Percentiles rank a stretch among this genome's conserved stretches.
Evolutionary conservation across 2,888 invertebrate species (phyloP).

Genomic region (Julus scandinavius): DNA sequence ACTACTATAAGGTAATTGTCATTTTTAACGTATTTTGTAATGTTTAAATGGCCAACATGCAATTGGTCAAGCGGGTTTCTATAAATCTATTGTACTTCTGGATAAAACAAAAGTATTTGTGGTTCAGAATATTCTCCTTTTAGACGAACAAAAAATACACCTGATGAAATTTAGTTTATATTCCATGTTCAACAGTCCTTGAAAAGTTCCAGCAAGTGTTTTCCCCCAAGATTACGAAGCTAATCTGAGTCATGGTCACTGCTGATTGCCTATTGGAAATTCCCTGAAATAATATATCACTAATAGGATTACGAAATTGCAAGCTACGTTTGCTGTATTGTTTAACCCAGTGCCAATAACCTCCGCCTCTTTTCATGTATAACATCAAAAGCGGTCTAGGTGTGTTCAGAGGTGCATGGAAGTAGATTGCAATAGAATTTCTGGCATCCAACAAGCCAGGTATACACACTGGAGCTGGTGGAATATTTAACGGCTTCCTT

Average conservation of each 20-base stretch:
- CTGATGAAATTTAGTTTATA: too few relatives aligned
- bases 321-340: neutral
- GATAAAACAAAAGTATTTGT: neutral
- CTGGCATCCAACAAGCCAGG: conserved; percentile 19
- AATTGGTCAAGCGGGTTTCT: neutral
- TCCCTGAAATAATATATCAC: neutral
- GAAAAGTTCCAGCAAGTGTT: neutral
- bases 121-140: too few relatives aligned
- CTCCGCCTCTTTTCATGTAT: conserved; percentile 38
- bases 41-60: neutral
- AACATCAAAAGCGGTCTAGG: conserved; percentile 42
- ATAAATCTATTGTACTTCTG: too few relatives aligned
- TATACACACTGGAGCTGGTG: neutral
- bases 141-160: too few relatives aligned
- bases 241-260: neutral
- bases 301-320: conserved; percentile 14
- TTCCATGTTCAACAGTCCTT: too few relatives aligned
- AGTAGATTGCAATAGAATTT: conserved; percentile 23
- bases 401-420: conserved; percentile 41
- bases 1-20: too few relatives aligned
- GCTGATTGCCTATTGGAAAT: conserved; percentile 13
- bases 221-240: neutral
- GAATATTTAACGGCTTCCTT: conserved; percentile 42
- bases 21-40: too few relatives aligned
- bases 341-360: conserved; percentile 34